A percentile compares a stretch with the other conserved stretches of the same genome.
Evolutionary conservation across 2,797 vertebrate species (phyloP).

Genomic region (Lateolabrax maculatus): DNA sequence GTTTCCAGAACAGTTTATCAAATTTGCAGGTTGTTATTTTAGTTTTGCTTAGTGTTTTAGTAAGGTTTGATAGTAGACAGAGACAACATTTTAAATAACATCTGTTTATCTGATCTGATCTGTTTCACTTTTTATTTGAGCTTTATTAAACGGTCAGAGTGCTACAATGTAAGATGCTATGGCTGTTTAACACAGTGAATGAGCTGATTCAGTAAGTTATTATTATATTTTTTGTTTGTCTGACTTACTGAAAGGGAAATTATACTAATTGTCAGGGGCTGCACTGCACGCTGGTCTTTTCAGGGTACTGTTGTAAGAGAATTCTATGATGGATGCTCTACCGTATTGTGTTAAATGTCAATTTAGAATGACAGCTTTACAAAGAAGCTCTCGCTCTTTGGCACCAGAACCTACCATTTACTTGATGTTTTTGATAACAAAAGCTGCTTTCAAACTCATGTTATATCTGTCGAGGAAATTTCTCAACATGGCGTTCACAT

Average conservation of each 20-base stretch:
- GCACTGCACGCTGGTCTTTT: background rate
- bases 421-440: slow-evolving; percentile 24
- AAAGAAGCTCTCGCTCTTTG: slow-evolving; percentile 11
- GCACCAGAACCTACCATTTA: slow-evolving; percentile 9
- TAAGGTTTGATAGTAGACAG: background rate
- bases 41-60: background rate
- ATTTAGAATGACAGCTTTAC: background rate
- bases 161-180: background rate
- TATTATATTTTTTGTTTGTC: too few relatives aligned
- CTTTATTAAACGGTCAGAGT: background rate
- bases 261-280: background rate
- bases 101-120: too few relatives aligned
- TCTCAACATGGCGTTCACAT: slow-evolving; percentile 1
- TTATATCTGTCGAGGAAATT: slow-evolving; percentile 16
- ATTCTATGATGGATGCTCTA: slow-evolving; percentile 8
- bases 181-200: background rate
- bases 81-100: background rate
- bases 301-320: background rate
- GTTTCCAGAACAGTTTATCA: background rate
- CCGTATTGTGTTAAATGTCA: slow-evolving; percentile 27
- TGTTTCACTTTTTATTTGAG: background rate
- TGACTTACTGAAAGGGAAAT: slow-evolving; percentile 3
- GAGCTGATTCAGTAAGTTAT: background rate
- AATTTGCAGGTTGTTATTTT: too few relatives aligned
- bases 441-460: slow-evolving; percentile 21